Base-by-base conservation (phyloP, 2,888 invertebrate species). In the Alentia gelatinosa region DNA sequence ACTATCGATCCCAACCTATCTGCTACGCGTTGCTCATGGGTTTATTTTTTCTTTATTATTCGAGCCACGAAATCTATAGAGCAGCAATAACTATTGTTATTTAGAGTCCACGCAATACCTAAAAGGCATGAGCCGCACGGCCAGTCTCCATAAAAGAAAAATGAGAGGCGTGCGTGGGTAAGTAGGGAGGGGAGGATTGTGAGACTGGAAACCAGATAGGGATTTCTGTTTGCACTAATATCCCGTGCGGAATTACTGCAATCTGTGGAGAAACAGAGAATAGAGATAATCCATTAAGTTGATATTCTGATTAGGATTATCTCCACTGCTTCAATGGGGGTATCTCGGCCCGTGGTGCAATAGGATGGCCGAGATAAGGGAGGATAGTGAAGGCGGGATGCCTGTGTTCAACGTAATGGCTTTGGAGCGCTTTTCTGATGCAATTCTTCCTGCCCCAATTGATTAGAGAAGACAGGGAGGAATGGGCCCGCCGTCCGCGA, bases 221-320 rank as follows among this genome's bases (percentile, higher is more conserved):
- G 79, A 79, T 79, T 39, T 79, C 79, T 37, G 79, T 79, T 79
- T 35, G 35, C 56, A n/a, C 56, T 56, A 56, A 56, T 56, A 56
- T 56, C 56, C 56, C 56, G 56, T 33, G 35, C 15, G 79, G 35
- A 79, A 37, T 79, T 79, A 79, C 79, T 79, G 79, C 39, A 79
- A 79, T 79, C 79, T 79, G 26, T 79, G 79, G 4, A 19, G 79
- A 79, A 30, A 30, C 79, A 79, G 37, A 79, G 79, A 26, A 79
- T 79, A 39, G 79, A 79, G 79, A 79, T 79, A 79, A 79, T 79
- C 79, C 79, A 79, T 39, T 37, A 39, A 35, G 79, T 79, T 79
- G 79, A 79, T 79, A 79, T 79, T 79, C 79, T 79, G 79, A 79
- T 35, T 79, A 79, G 79, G 79, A 79, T 79, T 79, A 39, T 79